These are phyloP conservation scores for Vanessa tameamea DNA, from an alignment of 1,140 invertebrate genomes.

Conservation along the genomic window DNA sequence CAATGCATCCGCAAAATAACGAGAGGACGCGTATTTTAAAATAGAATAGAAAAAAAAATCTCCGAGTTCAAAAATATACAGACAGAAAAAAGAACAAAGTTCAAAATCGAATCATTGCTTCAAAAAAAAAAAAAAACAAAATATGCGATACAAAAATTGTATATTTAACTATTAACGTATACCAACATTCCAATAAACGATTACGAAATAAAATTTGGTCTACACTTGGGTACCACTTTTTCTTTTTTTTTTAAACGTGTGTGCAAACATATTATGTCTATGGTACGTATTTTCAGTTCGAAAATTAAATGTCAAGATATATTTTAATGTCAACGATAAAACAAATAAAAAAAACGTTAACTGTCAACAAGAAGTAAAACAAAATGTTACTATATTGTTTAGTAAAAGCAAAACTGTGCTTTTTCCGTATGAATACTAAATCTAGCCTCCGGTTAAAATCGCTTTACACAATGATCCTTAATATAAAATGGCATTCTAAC, in stretches of 20 bases:
- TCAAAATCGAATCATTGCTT: slow-evolving; percentile 33
- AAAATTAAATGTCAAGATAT: background rate
- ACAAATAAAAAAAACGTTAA: background rate
- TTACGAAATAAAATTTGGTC: slow-evolving; percentile 31
- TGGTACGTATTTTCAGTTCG: slow-evolving; percentile 7
- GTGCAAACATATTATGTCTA: background rate
- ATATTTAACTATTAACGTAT: slow-evolving; percentile 44
- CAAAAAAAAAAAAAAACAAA: slow-evolving; percentile 39
- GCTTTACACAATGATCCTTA: slow-evolving; percentile 42
- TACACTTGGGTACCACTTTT: slow-evolving; percentile 23
- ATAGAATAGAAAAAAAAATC: slow-evolving; percentile 38
- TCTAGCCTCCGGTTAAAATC: slow-evolving; percentile 39
- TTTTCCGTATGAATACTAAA: slow-evolving; percentile 29
- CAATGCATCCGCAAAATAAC: background rate
- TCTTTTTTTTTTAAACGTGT: background rate
- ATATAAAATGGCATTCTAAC: slow-evolving; percentile 42
- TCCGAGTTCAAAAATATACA: slow-evolving; percentile 71
- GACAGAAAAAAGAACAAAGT: slow-evolving; percentile 49
- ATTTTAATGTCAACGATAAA: background rate
- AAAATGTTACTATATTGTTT: slow-evolving; percentile 10
- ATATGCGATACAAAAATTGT: slow-evolving; percentile 37
- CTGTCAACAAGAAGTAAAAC: slow-evolving; percentile 11
- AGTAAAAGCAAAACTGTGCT: slow-evolving; percentile 31
- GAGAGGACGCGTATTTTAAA: slow-evolving; percentile 27
- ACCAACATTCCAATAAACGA: slow-evolving; percentile 10